phyloP scores from a whole-genome alignment of 2,888 invertebrate genomes.

The Lacanobia wlatinum region DNA sequence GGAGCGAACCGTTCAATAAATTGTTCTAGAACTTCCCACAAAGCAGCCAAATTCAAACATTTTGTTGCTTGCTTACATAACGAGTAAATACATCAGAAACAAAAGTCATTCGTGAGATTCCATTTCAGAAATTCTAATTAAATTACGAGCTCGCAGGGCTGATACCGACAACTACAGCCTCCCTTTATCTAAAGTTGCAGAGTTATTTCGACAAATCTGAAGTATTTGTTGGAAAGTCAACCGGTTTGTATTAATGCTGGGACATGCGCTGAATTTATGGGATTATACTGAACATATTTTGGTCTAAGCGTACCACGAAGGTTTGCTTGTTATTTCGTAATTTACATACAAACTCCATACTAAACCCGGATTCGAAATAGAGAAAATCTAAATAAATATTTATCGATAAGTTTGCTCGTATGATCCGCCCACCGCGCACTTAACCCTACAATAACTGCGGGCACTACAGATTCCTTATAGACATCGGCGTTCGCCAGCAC shows the following conservation, averaged over 20 bases:
- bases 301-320: conserved; percentile 57
- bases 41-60: conserved; percentile 68
- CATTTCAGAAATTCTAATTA: conserved; percentile 85
- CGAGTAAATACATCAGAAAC: conserved; percentile 78
- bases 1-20: conserved; percentile 69
- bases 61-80: conserved; percentile 72
- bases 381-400: conserved; percentile 33
- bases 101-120: conserved; percentile 84
- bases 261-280: conserved; percentile 73
- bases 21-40: conserved; percentile 72
- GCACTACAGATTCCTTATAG: conserved; percentile 46
- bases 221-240: conserved; percentile 80
- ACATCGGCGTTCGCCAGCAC: conserved; percentile 43
- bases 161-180: conserved; percentile 79
- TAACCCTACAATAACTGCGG: conserved; percentile 54
- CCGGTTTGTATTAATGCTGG: conserved; percentile 73
- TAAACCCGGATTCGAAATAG: conserved; percentile 30
- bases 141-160: conserved; percentile 77
- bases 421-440: conserved; percentile 18
- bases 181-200: conserved; percentile 83
- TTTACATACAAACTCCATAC: conserved; percentile 46
- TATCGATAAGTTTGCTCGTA: conserved; percentile 22
- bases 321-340: conserved; percentile 57
- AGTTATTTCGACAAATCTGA: conserved; percentile 84
- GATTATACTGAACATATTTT: conserved; percentile 73